Conservation (phyloP, 2,888 invertebrate genomes). For the Catonia carolina region DNA sequence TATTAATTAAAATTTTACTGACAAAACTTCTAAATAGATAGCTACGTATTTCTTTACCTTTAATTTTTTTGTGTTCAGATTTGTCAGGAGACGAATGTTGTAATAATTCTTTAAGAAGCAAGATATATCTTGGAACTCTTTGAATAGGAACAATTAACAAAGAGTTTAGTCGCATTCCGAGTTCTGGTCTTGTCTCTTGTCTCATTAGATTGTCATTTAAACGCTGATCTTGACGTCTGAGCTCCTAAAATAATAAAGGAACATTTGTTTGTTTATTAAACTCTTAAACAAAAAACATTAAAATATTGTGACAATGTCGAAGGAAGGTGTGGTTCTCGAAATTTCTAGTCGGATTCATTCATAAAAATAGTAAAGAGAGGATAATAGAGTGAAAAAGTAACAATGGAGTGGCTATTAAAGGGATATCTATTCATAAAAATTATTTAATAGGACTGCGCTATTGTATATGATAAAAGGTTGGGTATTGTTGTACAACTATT, state of each 20-base stretch:
- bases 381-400: no score
- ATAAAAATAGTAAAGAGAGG: no score
- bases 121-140: constrained; percentile 66
- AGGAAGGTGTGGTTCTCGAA: no score
- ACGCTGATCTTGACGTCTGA: constrained; percentile 47
- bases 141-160: constrained; percentile 72
- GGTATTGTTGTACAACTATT: no score
- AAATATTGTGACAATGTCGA: constrained; percentile 4
- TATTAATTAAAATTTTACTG: no score
- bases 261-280: no score
- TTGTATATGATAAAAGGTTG: no score
- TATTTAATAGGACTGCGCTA: no score
- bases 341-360: no score
- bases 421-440: no score
- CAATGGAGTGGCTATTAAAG: no score
- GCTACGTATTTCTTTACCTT: neutral
- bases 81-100: neutral
- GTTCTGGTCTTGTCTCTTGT: constrained; percentile 63
- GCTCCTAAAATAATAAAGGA: constrained; percentile 42
- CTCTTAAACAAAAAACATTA: constrained; percentile 9
- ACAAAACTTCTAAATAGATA: neutral
- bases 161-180: constrained; percentile 61
- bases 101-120: constrained; percentile 63
- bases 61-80: neutral
- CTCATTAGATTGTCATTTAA: constrained; percentile 52